phyloP scores from a whole-genome alignment of 2,888 invertebrate species.

The Phyllotreta striolata region DNA sequence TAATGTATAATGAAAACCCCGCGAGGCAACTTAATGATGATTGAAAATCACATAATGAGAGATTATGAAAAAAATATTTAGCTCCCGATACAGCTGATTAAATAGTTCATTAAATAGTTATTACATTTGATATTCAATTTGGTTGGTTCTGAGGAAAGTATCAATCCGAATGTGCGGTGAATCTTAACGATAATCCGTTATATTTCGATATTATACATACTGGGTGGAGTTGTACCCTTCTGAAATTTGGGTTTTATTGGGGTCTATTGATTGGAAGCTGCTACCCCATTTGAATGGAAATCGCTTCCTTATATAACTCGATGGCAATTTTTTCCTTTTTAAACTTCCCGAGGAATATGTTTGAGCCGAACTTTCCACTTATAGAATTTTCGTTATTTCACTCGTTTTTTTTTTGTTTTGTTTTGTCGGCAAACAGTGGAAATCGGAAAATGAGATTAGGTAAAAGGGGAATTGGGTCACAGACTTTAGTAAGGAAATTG shows the following conservation, averaged over 20 bases:
- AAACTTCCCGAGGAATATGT: slow-evolving; percentile 30
- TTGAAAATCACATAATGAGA: too few relatives aligned
- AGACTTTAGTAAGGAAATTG: neutral
- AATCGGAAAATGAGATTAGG: slow-evolving; percentile 19
- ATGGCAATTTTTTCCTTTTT: slow-evolving; percentile 39
- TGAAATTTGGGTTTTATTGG: slow-evolving; percentile 16
- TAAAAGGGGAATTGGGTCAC: slow-evolving; percentile 12
- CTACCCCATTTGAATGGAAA: slow-evolving; percentile 44
- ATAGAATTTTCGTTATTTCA: slow-evolving; percentile 17
- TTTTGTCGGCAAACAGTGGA: slow-evolving; percentile 18
- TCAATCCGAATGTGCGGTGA: too few relatives aligned
- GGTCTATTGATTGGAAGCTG: slow-evolving; percentile 42
- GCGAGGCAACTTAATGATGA: too few relatives aligned
- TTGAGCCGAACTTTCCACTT: slow-evolving; percentile 22
- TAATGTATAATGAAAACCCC: too few relatives aligned
- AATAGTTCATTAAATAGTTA: too few relatives aligned
- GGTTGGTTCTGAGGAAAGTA: too few relatives aligned
- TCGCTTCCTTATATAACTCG: slow-evolving; percentile 43
- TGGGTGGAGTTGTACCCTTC: neutral
- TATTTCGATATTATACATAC: too few relatives aligned
- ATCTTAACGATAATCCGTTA: too few relatives aligned
- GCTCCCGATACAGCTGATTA: too few relatives aligned
- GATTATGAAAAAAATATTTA: too few relatives aligned
- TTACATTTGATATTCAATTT: too few relatives aligned
- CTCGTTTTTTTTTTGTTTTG: slow-evolving; percentile 18